Base-by-base conservation (phyloP, 2,797 vertebrate genomes). In the Enteromius viviparus region DNA sequence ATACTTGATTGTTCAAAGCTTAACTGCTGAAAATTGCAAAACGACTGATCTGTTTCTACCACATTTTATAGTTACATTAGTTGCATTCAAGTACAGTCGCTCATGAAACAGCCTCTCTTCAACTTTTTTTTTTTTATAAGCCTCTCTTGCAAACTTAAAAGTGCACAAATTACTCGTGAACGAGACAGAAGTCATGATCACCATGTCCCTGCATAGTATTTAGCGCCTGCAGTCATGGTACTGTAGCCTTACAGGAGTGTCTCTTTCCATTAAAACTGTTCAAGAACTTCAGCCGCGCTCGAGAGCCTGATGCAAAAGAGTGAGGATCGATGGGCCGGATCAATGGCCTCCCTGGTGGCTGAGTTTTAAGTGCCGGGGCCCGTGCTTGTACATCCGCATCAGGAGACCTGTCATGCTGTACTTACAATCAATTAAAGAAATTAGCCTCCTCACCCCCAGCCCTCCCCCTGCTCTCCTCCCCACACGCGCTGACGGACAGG, bases 381-480 rank as follows among this genome's bases (percentile, higher is more conserved):
- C 89, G 91, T 91, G 87, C 89, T 84, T 78, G 84, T 86, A 89
- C 83, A 82, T 87, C 78, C 87, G 87, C 92, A 93, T 92, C 92
- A 93, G 89, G 89, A 93, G 91, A 94, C 89, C 90, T 92, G 92
- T 94, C 93, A 92, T 86, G 90, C 91, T 90, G 91, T 86, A 92
- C 93, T 93, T 95, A 94, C 88, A 93, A 94, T 93, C 93, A 94
- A 92, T 95, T 94, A 94, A 87, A 89, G 87, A 94, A 95, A 93
- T 91, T 90, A 93, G 92, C 91, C 90, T 88, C 87, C 91, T 92
- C 90, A 91, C 79, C 89, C 87, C 74, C 42, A 75, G 37, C 66
- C 74, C 60, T 55, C 85, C 66, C 79, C 64, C 85, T 49, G 34
- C 85, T 85, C 85, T 85, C 78, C 76, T 84, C 86, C 76, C 60